phyloP scores from a whole-genome alignment of 2,113 vertebrate genomes.

The Potamarius usumacintae region DNA sequence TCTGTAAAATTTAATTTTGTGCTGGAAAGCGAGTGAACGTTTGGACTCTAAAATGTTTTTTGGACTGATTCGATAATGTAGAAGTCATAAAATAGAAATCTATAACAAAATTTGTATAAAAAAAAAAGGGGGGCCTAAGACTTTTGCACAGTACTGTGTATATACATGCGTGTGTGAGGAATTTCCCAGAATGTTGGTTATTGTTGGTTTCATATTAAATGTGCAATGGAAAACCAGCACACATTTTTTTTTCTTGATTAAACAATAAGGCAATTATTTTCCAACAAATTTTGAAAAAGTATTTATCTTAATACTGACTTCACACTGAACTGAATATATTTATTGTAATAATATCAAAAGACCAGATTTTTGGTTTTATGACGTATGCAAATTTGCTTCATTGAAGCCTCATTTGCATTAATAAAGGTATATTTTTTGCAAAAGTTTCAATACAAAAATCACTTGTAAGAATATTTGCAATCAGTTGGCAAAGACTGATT shows the following conservation, averaged over 20 bases:
- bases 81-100: no score
- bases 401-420: background rate
- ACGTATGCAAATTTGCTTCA: background rate
- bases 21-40: no score
- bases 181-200: background rate
- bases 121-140: no score
- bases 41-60: no score
- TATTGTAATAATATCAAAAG: background rate
- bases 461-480: background rate
- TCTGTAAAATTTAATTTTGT: no score
- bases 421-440: background rate
- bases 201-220: background rate
- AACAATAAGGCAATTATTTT: background rate
- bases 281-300: background rate
- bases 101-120: no score
- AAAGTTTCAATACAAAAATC: background rate
- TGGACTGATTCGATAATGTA: no score
- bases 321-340: background rate
- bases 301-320: background rate
- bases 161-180: background rate
- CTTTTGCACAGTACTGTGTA: no score
- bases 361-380: background rate
- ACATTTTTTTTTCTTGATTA: background rate
- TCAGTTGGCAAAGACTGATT: background rate
- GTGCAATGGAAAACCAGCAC: background rate